Evolutionary conservation across 2,797 vertebrate genomes (phyloP).

Genomic region (Atherinosoma microstoma): DNA sequence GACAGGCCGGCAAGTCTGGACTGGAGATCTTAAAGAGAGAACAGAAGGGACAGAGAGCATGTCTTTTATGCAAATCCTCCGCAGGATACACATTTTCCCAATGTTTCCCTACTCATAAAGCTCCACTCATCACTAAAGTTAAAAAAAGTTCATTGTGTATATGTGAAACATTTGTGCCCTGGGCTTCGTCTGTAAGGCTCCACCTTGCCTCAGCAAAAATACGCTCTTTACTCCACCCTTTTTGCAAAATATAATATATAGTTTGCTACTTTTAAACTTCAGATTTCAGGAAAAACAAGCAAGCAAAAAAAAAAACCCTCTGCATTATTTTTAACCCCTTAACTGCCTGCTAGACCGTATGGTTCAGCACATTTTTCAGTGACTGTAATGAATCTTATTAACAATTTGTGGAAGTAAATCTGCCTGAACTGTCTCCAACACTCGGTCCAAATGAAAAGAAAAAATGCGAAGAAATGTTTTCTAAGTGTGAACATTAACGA

Average conservation of each 20-base stretch:
- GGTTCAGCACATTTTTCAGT: too few species aligned
- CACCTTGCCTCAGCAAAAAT: neutral
- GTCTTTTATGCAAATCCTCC: constrained; percentile 9
- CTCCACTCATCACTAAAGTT: neutral
- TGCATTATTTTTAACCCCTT: neutral
- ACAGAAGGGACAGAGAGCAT: constrained; percentile 11
- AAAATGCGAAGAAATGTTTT: too few species aligned
- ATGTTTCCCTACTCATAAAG: neutral
- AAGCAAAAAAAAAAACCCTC: neutral
- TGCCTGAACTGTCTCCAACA: too few species aligned
- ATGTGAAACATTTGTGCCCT: neutral
- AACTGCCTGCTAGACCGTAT: too few species aligned
- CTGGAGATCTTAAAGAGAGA: constrained; percentile 2
- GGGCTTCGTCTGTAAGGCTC: constrained; percentile 1
- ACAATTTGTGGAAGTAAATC: too few species aligned
- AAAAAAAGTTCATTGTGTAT: neutral
- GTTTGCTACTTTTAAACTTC: neutral
- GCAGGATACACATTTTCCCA: neutral
- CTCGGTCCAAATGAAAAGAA: too few species aligned
- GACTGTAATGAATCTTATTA: too few species aligned
- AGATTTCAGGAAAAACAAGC: neutral
- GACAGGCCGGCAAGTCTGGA: constrained; percentile 5
- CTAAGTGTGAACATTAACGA: neutral
- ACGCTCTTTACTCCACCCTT: neutral
- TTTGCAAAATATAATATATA: neutral